Base-by-base conservation (phyloP, 2,797 vertebrate species). In the Pseudochirops corinnae region DNA sequence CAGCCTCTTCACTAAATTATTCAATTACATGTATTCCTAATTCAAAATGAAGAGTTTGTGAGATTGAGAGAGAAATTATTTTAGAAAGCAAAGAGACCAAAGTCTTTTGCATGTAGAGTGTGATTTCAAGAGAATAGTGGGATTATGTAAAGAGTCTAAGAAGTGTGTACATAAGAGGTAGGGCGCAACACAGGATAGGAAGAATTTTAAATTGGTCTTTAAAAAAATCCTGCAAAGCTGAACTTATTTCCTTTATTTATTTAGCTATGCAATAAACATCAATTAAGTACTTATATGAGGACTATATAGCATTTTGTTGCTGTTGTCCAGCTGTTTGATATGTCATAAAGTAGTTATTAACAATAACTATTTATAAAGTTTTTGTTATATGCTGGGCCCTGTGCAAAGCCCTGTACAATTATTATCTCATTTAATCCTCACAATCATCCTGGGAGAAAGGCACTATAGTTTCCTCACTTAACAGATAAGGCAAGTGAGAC, bases 171-270 rank as follows among this genome's bases (percentile, higher is more conserved):
- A 2, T 7, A 13, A 39, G 1, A 90, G 18, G 13, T 5, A 26
- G 14, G 56, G 1, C 9, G 29, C 0, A 24, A 67, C 55, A 18
- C 9, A 0, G 50, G n/a, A 74, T 3, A 26, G 90, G 24, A 29
- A 9, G 1, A 29, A 62, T 10, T 92, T 56, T 67, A 31, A 94
- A 92, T n/a, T 21, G n/a, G 1, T 90, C 56, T 93, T 90, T 82
- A 90, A 91, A 94, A 93, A 67, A 94, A 92, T 87, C 16, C n/a
- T 74, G n/a, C 18, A 74, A 74, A n/a, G n/a, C n/a, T 74, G 10
- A 39, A 74, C 16, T 74, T 39, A 39, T 74, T 74, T 39, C 7
- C 5, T 74, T 74, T 39, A 74, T 39, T 74, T 74, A 39, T 74
- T 74, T n/a, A 74, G 16, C n/a, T 39, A 39, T 74, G 2, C 18